A percentile compares a stretch with the other conserved stretches of the same genome.
phyloP scores from a whole-genome alignment of 2,888 invertebrate genomes.

The Hoplodrina ambigua region DNA sequence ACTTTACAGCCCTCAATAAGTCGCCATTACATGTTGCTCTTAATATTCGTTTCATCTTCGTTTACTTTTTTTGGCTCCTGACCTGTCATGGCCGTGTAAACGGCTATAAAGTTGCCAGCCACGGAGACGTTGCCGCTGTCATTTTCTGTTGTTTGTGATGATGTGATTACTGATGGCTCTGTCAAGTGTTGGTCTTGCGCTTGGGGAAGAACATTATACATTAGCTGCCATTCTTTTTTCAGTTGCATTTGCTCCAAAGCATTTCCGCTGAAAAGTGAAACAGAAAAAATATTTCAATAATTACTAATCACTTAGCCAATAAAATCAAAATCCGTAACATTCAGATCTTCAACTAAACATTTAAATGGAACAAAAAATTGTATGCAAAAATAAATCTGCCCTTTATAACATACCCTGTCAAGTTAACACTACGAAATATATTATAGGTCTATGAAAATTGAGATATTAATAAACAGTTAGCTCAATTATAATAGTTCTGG shows the following conservation, averaged over 20 bases:
- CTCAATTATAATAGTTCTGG: no score
- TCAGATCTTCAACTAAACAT: no score
- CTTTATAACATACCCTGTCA: no score
- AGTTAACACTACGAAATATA: no score
- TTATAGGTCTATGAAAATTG: no score
- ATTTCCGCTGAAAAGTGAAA: slow-evolving; percentile 72
- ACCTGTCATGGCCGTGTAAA: slow-evolving; percentile 72
- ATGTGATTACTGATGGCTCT: slow-evolving; percentile 2
- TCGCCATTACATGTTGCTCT: slow-evolving; percentile 58
- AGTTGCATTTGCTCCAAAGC: slow-evolving; percentile 76
- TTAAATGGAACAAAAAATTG: no score
- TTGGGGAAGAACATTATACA: slow-evolving; percentile 75
- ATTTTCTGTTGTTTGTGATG: not conserved
- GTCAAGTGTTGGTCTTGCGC: slow-evolving; percentile 22
- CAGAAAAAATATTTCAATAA: not conserved
- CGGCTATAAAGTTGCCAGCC: slow-evolving; percentile 69
- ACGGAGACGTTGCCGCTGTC: slow-evolving; percentile 19
- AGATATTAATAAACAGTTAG: no score
- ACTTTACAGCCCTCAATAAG: slow-evolving; percentile 69
- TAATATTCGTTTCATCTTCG: slow-evolving; percentile 19
- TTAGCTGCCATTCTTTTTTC: slow-evolving; percentile 82
- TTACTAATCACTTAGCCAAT: no score
- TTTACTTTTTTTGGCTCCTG: slow-evolving; percentile 42
- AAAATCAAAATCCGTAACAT: no score
- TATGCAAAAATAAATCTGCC: no score